Conservation (phyloP, 2,888 invertebrate genomes). For the Drosophila eohydei region DNA sequence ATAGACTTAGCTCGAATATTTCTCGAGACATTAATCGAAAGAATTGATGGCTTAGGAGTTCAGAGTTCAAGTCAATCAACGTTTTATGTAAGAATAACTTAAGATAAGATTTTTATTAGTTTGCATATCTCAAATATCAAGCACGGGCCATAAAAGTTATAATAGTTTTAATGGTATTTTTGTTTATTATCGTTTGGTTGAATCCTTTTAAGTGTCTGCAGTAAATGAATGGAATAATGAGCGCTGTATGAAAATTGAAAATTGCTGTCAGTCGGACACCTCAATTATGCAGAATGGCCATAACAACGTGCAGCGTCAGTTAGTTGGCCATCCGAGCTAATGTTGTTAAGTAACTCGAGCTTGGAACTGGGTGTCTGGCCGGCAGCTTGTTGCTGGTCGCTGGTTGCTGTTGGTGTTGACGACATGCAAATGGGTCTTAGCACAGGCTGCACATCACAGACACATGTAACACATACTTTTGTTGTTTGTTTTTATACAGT, state of each 20-base stretch:
- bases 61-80: no score
- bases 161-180: neutral
- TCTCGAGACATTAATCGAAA: no score
- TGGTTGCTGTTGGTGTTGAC: neutral
- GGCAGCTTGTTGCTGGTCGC: neutral
- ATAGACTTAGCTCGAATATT: no score
- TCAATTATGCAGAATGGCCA: slow-evolving; percentile 26
- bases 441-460: slow-evolving; percentile 4
- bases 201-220: neutral
- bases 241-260: slow-evolving; percentile 25
- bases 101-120: no score
- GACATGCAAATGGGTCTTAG: slow-evolving; percentile 36
- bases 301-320: slow-evolving; percentile 19
- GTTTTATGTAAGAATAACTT: no score
- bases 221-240: neutral
- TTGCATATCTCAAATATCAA: no score
- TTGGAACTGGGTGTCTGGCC: slow-evolving; percentile 26
- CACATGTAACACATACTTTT: neutral
- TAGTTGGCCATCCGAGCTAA: slow-evolving; percentile 26
- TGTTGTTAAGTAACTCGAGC: slow-evolving; percentile 7
- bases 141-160: neutral
- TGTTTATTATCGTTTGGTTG: neutral
- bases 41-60: no score
- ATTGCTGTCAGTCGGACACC: slow-evolving; percentile 28
- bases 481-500: neutral